These are phyloP conservation scores for Cyanoderma ruficeps DNA, from an alignment of 2,113 vertebrate genomes.

Conservation along the genomic window DNA sequence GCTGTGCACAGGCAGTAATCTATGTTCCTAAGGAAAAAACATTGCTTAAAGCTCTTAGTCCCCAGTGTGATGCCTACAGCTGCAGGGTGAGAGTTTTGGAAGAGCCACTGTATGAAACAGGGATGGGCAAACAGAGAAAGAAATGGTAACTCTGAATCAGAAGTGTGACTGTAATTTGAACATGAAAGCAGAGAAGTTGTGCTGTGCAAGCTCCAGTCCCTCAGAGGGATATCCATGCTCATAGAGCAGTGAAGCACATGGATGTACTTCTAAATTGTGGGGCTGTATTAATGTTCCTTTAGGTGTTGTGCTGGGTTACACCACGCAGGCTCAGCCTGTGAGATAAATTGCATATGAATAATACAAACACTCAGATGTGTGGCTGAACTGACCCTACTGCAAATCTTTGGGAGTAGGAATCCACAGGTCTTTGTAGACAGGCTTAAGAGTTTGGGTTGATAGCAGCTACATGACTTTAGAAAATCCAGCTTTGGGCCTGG, in stretches of 20 bases:
- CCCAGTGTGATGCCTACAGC: not conserved
- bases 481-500: not conserved
- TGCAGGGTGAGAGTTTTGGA: not conserved
- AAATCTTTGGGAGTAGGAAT: not conserved
- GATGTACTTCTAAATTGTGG: not conserved
- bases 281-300: not conserved
- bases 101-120: not conserved
- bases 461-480: not conserved
- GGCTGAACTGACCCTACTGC: not conserved
- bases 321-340: not conserved
- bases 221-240: not conserved
- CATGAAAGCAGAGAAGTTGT: not conserved
- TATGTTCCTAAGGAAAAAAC: not conserved
- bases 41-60: not conserved
- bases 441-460: not conserved
- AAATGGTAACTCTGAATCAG: not conserved
- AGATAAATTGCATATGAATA: not conserved
- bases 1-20: not conserved
- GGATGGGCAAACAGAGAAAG: not conserved
- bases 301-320: not conserved
- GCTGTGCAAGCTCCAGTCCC: not conserved
- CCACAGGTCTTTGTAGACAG: not conserved
- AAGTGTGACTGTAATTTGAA: not conserved
- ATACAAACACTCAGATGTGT: rapidly evolving
- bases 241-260: not conserved